Base-by-base conservation (phyloP, 2,113 vertebrate genomes). In the Bungarus multicinctus region DNA sequence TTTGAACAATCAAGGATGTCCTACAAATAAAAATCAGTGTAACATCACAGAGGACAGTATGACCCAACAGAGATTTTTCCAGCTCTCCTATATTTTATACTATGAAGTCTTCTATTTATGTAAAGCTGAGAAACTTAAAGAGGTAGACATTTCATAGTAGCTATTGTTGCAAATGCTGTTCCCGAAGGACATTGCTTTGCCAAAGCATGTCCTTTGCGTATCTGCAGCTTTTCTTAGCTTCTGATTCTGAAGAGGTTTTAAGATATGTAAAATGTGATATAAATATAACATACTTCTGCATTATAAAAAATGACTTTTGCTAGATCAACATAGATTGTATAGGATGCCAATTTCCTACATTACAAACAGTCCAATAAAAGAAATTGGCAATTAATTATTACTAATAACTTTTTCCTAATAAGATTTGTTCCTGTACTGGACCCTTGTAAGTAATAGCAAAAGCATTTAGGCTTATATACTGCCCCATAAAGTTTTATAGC, bases 341-440 rank as follows among this genome's bases (percentile, higher is more conserved):
- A 95, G 95, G 96, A 43, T 92, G 92, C 94, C 94, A 95, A n/a
- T 94, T 95, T 94, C 96, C 96, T 58, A 92, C 87, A 81, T 54
- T 94, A 64, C 89, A 95, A 94, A 93, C 58, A 16, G 60, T 88
- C 89, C 92, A 93, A 57, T 60, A 95, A 91, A 96, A 96, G 43
- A 91, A 0, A 0, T 10, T 96, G 88, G 96, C 96, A 95, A 97
- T 95, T 96, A 96, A 96, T 96, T 64, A 92, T 50, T 95, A 53
- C 87, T 94, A 88, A 39, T 39, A 85, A 55, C 87, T 53, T 88
- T 16, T 45, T 60, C 58, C 58, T 27, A 60, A 90, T 90, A 50
- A 87, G 93, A 91, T 45, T 90, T 0, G 0, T n/a, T 91, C 87
- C 92, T 96, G 89, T 86, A 94, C 92, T 54, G 81, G 87, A 57